A percentile compares a stretch with the other conserved stretches of the same genome.
Evolutionary conservation across 2,888 invertebrate species (phyloP).

Genomic region (Epirrhoe alternata): DNA sequence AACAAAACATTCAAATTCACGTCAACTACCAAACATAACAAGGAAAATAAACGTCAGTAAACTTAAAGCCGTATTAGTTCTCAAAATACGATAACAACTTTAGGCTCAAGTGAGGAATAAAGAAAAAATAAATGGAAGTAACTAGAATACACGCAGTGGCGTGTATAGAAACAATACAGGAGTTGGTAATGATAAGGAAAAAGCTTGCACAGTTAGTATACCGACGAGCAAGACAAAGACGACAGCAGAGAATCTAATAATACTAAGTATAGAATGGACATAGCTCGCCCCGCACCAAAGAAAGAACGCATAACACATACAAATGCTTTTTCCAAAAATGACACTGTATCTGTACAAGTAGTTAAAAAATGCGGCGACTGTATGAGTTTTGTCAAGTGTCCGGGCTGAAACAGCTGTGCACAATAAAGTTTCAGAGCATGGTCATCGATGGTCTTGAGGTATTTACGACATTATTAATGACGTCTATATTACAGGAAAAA

Average conservation of each 20-base stretch:
- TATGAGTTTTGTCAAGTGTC: too few species aligned
- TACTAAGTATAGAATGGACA: too few species aligned
- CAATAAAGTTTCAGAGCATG: conserved; percentile 1
- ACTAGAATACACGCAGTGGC: conserved; percentile 1
- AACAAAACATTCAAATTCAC: conserved; percentile 26
- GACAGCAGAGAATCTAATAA: background rate
- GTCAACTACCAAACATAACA: conserved; percentile 29
- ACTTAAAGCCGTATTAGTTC: background rate
- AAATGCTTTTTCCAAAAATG: too few species aligned
- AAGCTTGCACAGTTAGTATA: conserved; percentile 1
- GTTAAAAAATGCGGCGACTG: too few species aligned
- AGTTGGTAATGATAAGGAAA: background rate
- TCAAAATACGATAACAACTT: background rate
- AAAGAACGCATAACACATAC: too few species aligned
- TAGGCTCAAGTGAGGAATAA: background rate
- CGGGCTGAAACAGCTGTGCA: background rate
- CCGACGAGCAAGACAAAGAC: conserved; percentile 1
- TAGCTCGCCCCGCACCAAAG: too few species aligned
- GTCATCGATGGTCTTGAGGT: conserved; percentile 8
- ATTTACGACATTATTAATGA: conserved; percentile 16
- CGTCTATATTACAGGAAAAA: conserved; percentile 14
- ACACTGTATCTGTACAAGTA: too few species aligned
- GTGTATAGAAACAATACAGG: background rate
- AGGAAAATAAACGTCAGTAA: conserved; percentile 23
- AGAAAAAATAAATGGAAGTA: background rate